Evolutionary conservation across 1,140 invertebrate genomes (phyloP).

Genomic region (Drosophila littoralis): DNA sequence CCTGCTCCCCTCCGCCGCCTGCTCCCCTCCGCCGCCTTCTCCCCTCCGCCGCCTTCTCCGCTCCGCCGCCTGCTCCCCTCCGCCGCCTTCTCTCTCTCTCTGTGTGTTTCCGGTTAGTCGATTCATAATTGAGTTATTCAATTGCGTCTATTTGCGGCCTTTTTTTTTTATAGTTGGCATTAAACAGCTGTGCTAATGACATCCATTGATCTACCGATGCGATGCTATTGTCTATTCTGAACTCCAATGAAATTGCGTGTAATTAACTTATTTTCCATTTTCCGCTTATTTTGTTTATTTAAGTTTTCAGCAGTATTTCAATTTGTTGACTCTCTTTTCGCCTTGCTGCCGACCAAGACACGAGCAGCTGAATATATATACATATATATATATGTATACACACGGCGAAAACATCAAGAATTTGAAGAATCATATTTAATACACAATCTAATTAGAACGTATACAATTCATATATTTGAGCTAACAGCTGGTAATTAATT

Average conservation of each 20-base stretch:
- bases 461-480: too few species aligned
- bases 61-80: not conserved
- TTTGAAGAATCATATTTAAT: too few species aligned
- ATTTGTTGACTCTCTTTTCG: not conserved
- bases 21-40: too few species aligned
- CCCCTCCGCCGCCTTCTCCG: not conserved
- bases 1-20: not conserved
- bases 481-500: too few species aligned
- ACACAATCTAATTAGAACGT: too few species aligned
- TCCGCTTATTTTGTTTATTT: too few species aligned
- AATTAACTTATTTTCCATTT: constrained; percentile 17
- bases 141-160: constrained; percentile 3
- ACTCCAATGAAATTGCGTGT: constrained; percentile 17
- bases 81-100: not conserved
- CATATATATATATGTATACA: not conserved
- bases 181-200: constrained; percentile 43
- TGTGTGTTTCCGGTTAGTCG: constrained; percentile 20
- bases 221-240: constrained; percentile 1
- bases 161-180: constrained; percentile 14
- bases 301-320: too few species aligned
- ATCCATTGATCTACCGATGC: constrained; percentile 25
- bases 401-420: too few species aligned
- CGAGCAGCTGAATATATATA: not conserved
- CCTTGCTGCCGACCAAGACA: not conserved
- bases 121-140: constrained; percentile 44